Evolutionary conservation across 30 jellyfish, hydroid and myxozoan genomes (phyloP).

Genomic region (Sanderia malayensis): DNA sequence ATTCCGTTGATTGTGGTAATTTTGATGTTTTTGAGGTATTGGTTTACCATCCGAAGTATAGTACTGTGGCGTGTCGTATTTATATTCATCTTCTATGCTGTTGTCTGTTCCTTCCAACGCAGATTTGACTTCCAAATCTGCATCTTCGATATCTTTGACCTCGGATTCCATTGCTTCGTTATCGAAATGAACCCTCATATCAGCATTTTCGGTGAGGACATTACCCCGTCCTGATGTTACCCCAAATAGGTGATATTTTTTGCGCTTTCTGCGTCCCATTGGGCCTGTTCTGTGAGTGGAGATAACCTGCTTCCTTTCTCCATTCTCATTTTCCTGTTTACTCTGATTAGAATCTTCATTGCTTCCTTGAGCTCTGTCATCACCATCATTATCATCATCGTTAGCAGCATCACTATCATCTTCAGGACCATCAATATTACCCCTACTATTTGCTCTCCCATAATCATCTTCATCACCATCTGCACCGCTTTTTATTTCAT

Average conservation of each 20-base stretch:
- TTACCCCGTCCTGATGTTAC: constrained; percentile 26
- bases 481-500: background rate
- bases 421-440: constrained; percentile 17
- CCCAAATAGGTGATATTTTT: constrained; percentile 32
- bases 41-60: background rate
- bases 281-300: constrained; percentile 2
- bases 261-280: background rate
- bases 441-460: background rate
- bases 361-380: constrained; percentile 20
- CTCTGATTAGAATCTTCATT: background rate
- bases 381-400: constrained; percentile 14
- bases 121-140: constrained; percentile 34
- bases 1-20: no score
- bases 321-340: constrained; percentile 24
- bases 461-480: constrained; percentile 14
- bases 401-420: constrained; percentile 4
- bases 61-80: constrained; percentile 30
- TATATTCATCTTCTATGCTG: constrained; percentile 26
- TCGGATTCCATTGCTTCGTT: constrained; percentile 67
- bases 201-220: constrained; percentile 52
- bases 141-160: constrained; percentile 40
- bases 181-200: constrained; percentile 53
- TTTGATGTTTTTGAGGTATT: no score
- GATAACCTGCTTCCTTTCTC: constrained; percentile 33
- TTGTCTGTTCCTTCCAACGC: constrained; percentile 25